Evolutionary conservation across 2,888 invertebrate genomes (phyloP).

Genomic region (Latrodectus hesperus): DNA sequence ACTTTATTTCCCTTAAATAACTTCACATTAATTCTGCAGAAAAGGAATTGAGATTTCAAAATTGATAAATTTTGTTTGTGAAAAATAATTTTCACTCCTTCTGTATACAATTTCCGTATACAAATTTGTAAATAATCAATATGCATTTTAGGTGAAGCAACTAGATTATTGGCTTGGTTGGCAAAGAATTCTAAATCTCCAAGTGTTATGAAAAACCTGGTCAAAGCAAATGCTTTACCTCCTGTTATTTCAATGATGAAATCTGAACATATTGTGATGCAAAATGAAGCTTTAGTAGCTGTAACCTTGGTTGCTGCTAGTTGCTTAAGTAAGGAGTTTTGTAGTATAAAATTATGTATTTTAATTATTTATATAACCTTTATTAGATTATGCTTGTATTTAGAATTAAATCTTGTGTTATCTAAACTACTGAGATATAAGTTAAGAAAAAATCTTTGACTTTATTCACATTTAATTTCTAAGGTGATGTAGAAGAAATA

Average conservation of each 20-base stretch:
- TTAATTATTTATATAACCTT: too few relatives aligned
- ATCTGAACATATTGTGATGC: slow-evolving; percentile 89
- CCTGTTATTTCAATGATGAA: slow-evolving; percentile 88
- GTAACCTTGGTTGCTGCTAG: slow-evolving; percentile 73
- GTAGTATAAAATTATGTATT: background rate
- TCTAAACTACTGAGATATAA: too few relatives aligned
- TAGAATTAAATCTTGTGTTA: too few relatives aligned
- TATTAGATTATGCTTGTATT: too few relatives aligned
- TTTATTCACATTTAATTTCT: slow-evolving; percentile 3
- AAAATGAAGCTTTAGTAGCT: slow-evolving; percentile 75
- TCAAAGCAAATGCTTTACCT: slow-evolving; percentile 81
- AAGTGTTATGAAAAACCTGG: slow-evolving; percentile 76
- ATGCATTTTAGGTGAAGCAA: slow-evolving; percentile 74
- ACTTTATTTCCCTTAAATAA: background rate
- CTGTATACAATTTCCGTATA: background rate
- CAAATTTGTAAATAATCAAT: background rate
- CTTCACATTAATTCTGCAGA: too few relatives aligned
- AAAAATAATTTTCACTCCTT: too few relatives aligned
- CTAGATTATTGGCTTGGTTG: slow-evolving; percentile 78
- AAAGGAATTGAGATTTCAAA: too few relatives aligned
- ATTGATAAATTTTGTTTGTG: too few relatives aligned
- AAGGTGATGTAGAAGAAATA: slow-evolving; percentile 53
- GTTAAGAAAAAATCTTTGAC: too few relatives aligned
- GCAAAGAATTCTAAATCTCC: slow-evolving; percentile 80
- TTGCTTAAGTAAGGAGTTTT: slow-evolving; percentile 43